Conservation (phyloP, 1,140 invertebrate genomes). For the Leguminivora glycinivorella region DNA sequence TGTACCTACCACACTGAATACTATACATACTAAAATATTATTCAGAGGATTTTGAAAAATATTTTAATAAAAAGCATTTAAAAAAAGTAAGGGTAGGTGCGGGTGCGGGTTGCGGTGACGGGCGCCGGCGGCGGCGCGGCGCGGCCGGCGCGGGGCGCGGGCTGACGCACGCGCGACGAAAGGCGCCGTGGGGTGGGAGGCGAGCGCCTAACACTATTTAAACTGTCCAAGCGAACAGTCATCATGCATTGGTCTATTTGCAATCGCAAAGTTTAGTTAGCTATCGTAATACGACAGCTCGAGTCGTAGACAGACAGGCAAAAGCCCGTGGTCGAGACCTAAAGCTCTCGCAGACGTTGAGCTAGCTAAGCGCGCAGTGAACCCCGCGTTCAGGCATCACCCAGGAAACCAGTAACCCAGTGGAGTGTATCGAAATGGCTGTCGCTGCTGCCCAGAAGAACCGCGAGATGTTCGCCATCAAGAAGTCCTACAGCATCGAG, state of each 20-base stretch:
- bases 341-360: conserved; percentile 74
- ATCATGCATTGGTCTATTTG: conserved; percentile 80
- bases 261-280: conserved; percentile 77
- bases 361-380: conserved; percentile 78
- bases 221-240: conserved; percentile 75
- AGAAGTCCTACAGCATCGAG: conserved; percentile 98
- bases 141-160: conserved; percentile 47
- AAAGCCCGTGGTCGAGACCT: conserved; percentile 77
- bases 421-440: conserved; percentile 82
- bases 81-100: conserved; percentile 19
- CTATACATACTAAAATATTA: no score
- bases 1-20: no score
- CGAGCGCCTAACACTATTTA: conserved; percentile 76
- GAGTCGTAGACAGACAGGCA: conserved; percentile 78
- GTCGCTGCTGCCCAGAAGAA: conserved; percentile 94
- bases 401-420: conserved; percentile 38
- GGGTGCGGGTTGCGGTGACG: conserved; percentile 36
- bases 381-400: conserved; percentile 69
- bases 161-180: conserved; percentile 71
- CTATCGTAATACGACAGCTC: conserved; percentile 75
- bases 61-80: background rate
- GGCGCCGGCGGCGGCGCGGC: conserved; percentile 36
- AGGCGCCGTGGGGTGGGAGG: conserved; percentile 66
- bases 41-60: no score
- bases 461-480: conserved; percentile 95